phyloP scores from a whole-genome alignment of 2,888 invertebrate genomes.

The Phorcus lineatus region DNA sequence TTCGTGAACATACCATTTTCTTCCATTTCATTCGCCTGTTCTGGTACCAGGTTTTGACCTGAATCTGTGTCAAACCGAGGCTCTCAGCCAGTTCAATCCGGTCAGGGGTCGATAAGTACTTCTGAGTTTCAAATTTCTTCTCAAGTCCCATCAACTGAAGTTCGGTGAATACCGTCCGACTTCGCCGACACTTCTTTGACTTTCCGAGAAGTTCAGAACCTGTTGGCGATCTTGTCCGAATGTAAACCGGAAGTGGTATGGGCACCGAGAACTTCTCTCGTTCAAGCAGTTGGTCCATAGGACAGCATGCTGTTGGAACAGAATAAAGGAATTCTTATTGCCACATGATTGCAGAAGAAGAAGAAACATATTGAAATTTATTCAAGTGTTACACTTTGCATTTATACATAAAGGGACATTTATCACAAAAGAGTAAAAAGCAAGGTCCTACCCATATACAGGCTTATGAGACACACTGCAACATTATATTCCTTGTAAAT shows the following conservation, averaged over 20 bases:
- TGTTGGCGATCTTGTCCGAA: conserved; percentile 62
- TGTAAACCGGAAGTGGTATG: conserved; percentile 70
- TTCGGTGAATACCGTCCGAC: conserved; percentile 74
- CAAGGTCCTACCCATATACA: too few relatives aligned
- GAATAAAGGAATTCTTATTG: too few relatives aligned
- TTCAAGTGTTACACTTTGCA: too few relatives aligned
- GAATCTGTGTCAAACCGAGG: conserved; percentile 76
- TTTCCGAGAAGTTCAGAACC: conserved; percentile 55
- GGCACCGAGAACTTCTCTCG: conserved; percentile 50
- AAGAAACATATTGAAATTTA: too few relatives aligned
- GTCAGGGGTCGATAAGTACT: conserved; percentile 77
- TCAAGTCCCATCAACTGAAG: conserved; percentile 75
- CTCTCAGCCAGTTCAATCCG: conserved; percentile 75
- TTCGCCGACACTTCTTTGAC: conserved; percentile 69
- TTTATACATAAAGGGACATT: too few relatives aligned
- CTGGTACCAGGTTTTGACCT: conserved; percentile 78
- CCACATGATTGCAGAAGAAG: too few relatives aligned
- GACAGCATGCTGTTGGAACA: conserved; percentile 26
- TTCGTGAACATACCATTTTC: conserved; percentile 71
- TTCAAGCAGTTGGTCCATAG: conserved; percentile 33
- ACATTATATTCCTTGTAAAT: too few relatives aligned
- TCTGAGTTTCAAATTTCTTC: conserved; percentile 75
- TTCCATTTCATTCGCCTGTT: conserved; percentile 78
- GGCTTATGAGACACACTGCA: too few relatives aligned
- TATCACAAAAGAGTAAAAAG: too few relatives aligned